These are phyloP conservation scores for Cyprinodon diabolis DNA, from an alignment of 2,797 vertebrate genomes.

Conservation along the genomic window DNA sequence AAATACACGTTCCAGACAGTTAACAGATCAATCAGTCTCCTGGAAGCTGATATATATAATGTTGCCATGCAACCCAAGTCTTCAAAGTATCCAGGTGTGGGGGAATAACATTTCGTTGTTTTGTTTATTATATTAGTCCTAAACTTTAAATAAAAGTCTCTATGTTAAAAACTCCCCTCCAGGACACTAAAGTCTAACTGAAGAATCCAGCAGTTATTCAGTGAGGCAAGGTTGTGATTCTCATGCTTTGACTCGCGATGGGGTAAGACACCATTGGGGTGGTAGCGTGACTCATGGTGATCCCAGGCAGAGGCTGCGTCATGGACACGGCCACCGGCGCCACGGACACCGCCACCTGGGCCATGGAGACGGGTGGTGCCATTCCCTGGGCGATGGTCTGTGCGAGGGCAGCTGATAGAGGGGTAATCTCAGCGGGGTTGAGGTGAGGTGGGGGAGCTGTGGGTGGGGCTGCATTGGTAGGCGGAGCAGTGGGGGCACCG, in stretches of 20 bases:
- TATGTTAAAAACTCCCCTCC: conserved; percentile 20
- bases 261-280: conserved; percentile 97
- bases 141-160: conserved; percentile 3
- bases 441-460: conserved; percentile 85
- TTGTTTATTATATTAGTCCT: conserved; percentile 7
- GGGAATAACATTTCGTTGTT: neutral
- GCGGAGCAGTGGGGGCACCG: conserved; percentile 85
- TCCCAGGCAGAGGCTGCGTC: conserved; percentile 91
- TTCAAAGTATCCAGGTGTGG: conserved; percentile 39
- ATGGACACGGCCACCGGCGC: conserved; percentile 94
- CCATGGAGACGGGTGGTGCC: conserved; percentile 96
- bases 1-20: conserved; percentile 18
- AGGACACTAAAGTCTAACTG: conserved; percentile 17
- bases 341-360: conserved; percentile 93
- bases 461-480: conserved; percentile 86
- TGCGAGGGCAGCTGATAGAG: conserved; percentile 91
- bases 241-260: conserved; percentile 97
- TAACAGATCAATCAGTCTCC: conserved; percentile 29
- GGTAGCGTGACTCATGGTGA: conserved; percentile 97
- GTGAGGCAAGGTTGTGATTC: conserved; percentile 95
- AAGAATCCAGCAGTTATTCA: conserved; percentile 62
- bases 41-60: conserved; percentile 8
- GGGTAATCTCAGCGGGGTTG: conserved; percentile 94
- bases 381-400: conserved; percentile 97
- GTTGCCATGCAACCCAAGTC: conserved; percentile 9